Evolutionary conservation across 2,888 invertebrate species (phyloP).

Genomic region (Muscina levida): DNA sequence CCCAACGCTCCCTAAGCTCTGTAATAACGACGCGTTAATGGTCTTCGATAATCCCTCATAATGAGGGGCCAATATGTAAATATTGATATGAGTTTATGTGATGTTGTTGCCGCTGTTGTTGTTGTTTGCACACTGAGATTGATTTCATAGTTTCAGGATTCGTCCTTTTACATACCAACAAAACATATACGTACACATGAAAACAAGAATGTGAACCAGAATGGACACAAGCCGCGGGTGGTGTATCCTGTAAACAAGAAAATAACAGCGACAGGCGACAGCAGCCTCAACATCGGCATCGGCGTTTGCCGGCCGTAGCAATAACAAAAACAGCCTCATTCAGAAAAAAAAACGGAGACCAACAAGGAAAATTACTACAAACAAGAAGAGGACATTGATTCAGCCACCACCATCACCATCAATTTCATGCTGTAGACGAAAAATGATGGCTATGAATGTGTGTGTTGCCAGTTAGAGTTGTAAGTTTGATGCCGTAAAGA

Average conservation of each 20-base stretch:
- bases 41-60: slow-evolving; percentile 55
- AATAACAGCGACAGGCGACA: slow-evolving; percentile 21
- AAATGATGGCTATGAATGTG: background rate
- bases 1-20: background rate
- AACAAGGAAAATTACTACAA: slow-evolving; percentile 40
- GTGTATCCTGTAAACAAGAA: slow-evolving; percentile 40
- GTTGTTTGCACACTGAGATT: slow-evolving; percentile 55
- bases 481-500: slow-evolving; percentile 21
- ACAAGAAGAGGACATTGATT: slow-evolving; percentile 2
- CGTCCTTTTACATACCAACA: too few relatives aligned
- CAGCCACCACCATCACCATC: slow-evolving; percentile 17
- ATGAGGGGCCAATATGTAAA: slow-evolving; percentile 60
- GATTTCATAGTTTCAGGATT: slow-evolving; percentile 57
- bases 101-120: slow-evolving; percentile 19
- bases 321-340: background rate
- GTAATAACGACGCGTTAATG: slow-evolving; percentile 25
- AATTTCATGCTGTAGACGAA: background rate
- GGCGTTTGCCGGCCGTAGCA: background rate
- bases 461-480: slow-evolving; percentile 6
- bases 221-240: slow-evolving; percentile 51
- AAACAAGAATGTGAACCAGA: slow-evolving; percentile 25
- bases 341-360: slow-evolving; percentile 15
- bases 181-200: background rate
- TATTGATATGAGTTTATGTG: slow-evolving; percentile 24
- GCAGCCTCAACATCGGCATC: background rate